phyloP scores from a whole-genome alignment of 2,797 vertebrate genomes.

The Oryzias dopingdopingensis region DNA sequence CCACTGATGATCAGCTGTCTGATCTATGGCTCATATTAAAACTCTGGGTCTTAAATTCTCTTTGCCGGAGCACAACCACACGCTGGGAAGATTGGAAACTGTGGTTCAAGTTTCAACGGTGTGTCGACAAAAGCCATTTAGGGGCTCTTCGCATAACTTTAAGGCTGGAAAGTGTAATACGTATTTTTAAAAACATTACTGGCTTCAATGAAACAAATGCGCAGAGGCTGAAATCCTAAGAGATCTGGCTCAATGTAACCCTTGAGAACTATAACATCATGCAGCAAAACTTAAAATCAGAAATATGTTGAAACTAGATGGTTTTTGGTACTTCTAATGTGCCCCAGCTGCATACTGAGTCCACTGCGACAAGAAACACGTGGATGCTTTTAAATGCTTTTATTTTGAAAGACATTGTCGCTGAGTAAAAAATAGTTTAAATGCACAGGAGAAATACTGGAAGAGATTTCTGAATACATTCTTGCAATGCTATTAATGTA shows the following conservation, averaged over 20 bases:
- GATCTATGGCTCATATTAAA: too few relatives aligned
- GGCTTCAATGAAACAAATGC: background rate
- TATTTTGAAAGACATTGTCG: constrained; percentile 63
- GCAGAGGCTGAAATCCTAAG: background rate
- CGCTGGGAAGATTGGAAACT: too few relatives aligned
- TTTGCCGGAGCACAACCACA: too few relatives aligned
- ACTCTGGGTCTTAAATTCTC: too few relatives aligned
- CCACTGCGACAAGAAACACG: background rate
- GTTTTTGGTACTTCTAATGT: background rate
- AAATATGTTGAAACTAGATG: background rate
- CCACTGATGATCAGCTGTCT: too few relatives aligned
- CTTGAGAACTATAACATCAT: background rate
- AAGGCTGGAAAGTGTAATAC: background rate
- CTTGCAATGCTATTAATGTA: constrained; percentile 34
- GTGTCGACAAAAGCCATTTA: too few relatives aligned
- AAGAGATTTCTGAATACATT: constrained; percentile 38
- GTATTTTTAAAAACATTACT: background rate
- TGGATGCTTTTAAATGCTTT: constrained; percentile 19
- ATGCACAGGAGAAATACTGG: constrained; percentile 57
- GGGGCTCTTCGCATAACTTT: background rate
- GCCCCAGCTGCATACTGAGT: background rate
- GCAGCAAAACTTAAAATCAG: background rate
- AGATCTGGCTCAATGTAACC: background rate
- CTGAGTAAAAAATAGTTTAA: constrained; percentile 49
- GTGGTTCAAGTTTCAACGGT: too few relatives aligned